Evolutionary conservation across 2,888 invertebrate species (phyloP).

Genomic region (Dioctria linearis): DNA sequence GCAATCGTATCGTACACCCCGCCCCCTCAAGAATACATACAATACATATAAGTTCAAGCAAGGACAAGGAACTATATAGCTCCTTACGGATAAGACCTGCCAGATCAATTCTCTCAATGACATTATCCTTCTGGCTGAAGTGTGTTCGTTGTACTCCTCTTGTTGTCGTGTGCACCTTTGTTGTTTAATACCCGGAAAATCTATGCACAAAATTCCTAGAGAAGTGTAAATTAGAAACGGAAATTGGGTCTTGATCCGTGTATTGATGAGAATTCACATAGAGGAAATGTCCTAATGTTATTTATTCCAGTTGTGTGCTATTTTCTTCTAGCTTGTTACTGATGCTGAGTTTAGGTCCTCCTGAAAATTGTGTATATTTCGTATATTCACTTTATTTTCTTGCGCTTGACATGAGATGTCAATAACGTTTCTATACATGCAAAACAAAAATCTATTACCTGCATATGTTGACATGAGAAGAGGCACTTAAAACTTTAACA

Average conservation of each 20-base stretch:
- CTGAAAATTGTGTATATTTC: too few species aligned
- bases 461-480: too few species aligned
- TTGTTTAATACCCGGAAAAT: neutral
- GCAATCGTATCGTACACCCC: neutral
- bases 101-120: constrained; percentile 20
- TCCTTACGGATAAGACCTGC: constrained; percentile 9
- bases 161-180: constrained; percentile 1
- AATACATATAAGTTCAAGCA: neutral
- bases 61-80: constrained; percentile 14
- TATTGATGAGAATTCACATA: neutral
- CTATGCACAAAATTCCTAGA: neutral
- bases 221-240: neutral
- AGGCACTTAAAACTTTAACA: too few species aligned
- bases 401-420: too few species aligned
- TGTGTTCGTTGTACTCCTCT: neutral
- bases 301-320: too few species aligned
- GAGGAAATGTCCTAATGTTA: too few species aligned
- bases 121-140: constrained; percentile 13
- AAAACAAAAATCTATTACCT: too few species aligned
- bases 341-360: too few species aligned
- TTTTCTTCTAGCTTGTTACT: too few species aligned
- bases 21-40: neutral
- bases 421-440: too few species aligned
- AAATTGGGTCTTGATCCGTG: neutral
- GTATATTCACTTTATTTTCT: too few species aligned